phyloP scores from a whole-genome alignment of 2,888 invertebrate species.

The Heliconius hortense region DNA sequence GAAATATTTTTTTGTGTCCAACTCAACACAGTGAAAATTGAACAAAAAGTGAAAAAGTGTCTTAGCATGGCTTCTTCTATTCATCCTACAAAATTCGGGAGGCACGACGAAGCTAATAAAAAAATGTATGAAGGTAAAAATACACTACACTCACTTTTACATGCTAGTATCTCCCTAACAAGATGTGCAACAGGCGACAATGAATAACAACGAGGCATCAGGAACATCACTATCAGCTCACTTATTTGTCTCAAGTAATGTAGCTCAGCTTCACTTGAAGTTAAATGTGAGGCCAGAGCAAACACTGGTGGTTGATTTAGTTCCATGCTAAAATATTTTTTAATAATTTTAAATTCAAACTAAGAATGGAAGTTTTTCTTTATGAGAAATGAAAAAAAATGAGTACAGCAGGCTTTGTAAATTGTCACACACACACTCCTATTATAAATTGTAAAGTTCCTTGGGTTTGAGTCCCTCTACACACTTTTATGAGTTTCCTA shows the following conservation, averaged over 20 bases:
- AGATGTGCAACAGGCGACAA: conserved; percentile 89
- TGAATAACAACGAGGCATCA: conserved; percentile 91
- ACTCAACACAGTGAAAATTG: too few relatives aligned
- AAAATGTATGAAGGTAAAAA: neutral
- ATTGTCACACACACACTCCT: too few relatives aligned
- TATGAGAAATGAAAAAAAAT: too few relatives aligned
- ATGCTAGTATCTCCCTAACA: conserved; percentile 91
- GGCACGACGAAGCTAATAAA: neutral
- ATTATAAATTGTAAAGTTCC: too few relatives aligned
- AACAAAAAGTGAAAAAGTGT: too few relatives aligned
- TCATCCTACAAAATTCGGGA: too few relatives aligned
- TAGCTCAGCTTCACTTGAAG: conserved; percentile 87
- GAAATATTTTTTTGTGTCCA: too few relatives aligned
- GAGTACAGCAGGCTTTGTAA: too few relatives aligned
- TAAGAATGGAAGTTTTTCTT: too few relatives aligned
- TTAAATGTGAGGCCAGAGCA: conserved; percentile 87
- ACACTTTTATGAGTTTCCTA: too few relatives aligned
- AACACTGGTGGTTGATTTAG: conserved; percentile 85
- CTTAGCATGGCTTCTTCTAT: too few relatives aligned
- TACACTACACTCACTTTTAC: conserved; percentile 84
- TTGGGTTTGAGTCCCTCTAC: too few relatives aligned
- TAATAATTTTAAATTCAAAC: neutral
- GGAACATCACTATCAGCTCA: conserved; percentile 90
- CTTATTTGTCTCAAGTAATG: conserved; percentile 91
- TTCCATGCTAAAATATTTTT: conserved; percentile 78